A percentile compares a stretch with the other conserved stretches of the same genome.
Evolutionary conservation across 2,797 vertebrate genomes (phyloP).

Genomic region (Gymnothorax javanicus): DNA sequence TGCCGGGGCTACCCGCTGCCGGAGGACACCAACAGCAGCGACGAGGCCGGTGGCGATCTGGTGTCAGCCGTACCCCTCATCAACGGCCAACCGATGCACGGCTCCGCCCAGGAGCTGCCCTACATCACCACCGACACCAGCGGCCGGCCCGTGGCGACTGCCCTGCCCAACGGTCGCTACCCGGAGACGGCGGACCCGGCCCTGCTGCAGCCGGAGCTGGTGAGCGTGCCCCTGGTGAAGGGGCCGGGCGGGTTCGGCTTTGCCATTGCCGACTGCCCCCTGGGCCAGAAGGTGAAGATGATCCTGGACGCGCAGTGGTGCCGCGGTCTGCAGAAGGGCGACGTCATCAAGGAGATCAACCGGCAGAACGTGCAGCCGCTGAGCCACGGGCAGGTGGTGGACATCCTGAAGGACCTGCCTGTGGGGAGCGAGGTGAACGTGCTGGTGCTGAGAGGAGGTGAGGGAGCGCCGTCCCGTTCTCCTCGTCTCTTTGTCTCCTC

Average conservation of each 20-base stretch:
- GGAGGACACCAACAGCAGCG: slow-evolving; percentile 73
- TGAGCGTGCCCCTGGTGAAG: slow-evolving; percentile 87
- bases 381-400: slow-evolving; percentile 93
- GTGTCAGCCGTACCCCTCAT: slow-evolving; percentile 75
- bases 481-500: neutral
- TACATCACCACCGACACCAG: slow-evolving; percentile 66
- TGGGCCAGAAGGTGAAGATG: slow-evolving; percentile 98
- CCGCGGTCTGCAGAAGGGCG: slow-evolving; percentile 91
- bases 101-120: slow-evolving; percentile 74
- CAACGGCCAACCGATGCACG: slow-evolving; percentile 70
- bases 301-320: slow-evolving; percentile 98
- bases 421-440: slow-evolving; percentile 89
- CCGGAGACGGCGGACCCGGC: slow-evolving; percentile 81
- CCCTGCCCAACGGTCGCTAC: slow-evolving; percentile 78
- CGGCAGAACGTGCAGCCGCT: slow-evolving; percentile 91
- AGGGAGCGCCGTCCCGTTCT: slow-evolving; percentile 37
- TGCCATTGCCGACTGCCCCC: slow-evolving; percentile 92
- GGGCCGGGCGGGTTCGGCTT: slow-evolving; percentile 96
- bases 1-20: slow-evolving; percentile 96
- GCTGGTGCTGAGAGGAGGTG: slow-evolving; percentile 93
- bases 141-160: slow-evolving; percentile 66
- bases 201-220: slow-evolving; percentile 84
- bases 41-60: slow-evolving; percentile 68
- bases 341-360: slow-evolving; percentile 95
- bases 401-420: slow-evolving; percentile 94